These are phyloP conservation scores for Heliornis fulica DNA, from an alignment of 2,113 vertebrate species.

Conservation along the genomic window DNA sequence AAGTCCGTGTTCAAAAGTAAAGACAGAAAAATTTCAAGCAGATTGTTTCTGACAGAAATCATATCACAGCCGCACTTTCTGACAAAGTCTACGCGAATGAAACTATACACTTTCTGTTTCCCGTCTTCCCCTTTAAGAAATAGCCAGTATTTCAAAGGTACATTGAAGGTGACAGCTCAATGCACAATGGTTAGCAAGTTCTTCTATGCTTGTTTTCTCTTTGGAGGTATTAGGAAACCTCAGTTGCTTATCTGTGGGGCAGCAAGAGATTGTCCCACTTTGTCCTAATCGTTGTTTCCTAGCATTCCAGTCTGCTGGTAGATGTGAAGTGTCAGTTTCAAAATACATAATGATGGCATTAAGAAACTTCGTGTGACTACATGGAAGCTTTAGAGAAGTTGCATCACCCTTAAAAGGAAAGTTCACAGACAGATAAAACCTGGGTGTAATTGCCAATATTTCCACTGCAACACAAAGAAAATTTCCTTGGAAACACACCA, in stretches of 20 bases:
- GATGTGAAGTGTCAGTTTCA: neutral
- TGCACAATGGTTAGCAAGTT: slow-evolving; percentile 71
- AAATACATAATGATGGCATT: neutral
- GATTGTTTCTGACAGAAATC: slow-evolving; percentile 96
- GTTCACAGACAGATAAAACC: neutral
- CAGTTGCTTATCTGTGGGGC: neutral
- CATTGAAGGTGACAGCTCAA: slow-evolving; percentile 82
- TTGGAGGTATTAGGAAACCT: slow-evolving; percentile 32
- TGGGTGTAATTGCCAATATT: neutral
- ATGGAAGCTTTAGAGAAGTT: neutral
- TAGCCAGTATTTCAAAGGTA: slow-evolving; percentile 64
- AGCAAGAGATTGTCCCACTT: neutral
- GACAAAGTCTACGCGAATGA: slow-evolving; percentile 80
- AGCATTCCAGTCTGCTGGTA: neutral
- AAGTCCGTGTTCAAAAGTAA: slow-evolving; percentile 80
- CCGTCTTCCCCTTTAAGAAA: slow-evolving; percentile 79
- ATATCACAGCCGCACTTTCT: slow-evolving; percentile 82
- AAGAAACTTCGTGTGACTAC: neutral
- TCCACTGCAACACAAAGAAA: neutral
- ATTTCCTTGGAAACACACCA: neutral
- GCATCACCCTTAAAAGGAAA: neutral
- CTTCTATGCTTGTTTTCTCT: slow-evolving; percentile 60
- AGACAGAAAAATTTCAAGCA: slow-evolving; percentile 88
- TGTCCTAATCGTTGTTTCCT: neutral
- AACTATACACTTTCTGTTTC: slow-evolving; percentile 89